Evolutionary conservation across 2,113 vertebrate genomes (phyloP).

Genomic region (Motacilla alba): DNA sequence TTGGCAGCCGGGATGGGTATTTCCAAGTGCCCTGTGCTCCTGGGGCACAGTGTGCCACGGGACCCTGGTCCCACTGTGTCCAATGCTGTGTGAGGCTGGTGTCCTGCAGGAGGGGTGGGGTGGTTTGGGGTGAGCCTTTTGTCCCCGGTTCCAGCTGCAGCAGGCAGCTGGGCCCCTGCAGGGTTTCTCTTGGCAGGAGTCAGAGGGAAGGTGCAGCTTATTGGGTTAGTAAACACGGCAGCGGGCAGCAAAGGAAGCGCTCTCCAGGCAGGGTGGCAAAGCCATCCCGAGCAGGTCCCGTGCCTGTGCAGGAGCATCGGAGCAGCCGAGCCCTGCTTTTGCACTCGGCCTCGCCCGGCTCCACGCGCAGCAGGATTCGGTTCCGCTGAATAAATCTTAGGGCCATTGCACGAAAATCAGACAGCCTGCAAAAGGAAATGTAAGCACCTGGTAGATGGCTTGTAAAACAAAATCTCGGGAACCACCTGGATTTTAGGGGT

Average conservation of each 20-base stretch:
- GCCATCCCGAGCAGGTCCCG: neutral
- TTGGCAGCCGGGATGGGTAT: accelerated
- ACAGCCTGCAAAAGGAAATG: conserved; percentile 27
- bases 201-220: accelerated
- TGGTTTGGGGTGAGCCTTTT: neutral
- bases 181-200: neutral
- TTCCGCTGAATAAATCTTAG: conserved; percentile 56
- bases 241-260: neutral
- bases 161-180: neutral
- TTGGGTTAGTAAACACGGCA: neutral
- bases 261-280: neutral
- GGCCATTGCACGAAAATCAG: conserved; percentile 36
- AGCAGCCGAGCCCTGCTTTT: neutral
- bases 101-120: neutral
- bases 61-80: accelerated
- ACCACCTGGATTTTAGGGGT: conserved; percentile 55
- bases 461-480: conserved; percentile 57
- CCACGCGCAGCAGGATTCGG: neutral
- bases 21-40: accelerated
- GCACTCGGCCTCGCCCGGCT: neutral
- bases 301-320: neutral
- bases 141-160: neutral
- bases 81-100: accelerated
- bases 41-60: accelerated
- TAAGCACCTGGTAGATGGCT: conserved; percentile 59